Percentiles rank a stretch among this genome's conserved stretches.
Conservation (phyloP, 2,113 vertebrate genomes). For the Dipodomys merriami region DNA sequence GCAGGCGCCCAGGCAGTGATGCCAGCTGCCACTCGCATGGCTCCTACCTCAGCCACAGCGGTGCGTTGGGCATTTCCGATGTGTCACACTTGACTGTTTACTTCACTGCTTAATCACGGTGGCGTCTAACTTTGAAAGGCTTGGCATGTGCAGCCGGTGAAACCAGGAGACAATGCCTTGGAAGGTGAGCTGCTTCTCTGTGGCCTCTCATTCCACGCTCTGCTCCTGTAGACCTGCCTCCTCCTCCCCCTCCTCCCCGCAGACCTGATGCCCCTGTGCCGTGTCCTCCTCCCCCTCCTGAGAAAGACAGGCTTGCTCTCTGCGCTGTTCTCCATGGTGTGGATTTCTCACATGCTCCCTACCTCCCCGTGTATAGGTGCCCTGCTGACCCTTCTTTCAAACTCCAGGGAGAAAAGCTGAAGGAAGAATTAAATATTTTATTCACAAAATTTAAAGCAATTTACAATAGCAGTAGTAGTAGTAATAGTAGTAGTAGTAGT, state of each 20-base stretch:
- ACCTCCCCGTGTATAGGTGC: not conserved
- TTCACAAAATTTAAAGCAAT: not conserved
- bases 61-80: accelerated
- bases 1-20: accelerated
- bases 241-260: accelerated
- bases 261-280: accelerated
- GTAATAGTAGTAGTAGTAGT: too few species aligned
- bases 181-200: accelerated
- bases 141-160: too few species aligned
- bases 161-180: accelerated
- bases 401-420: not conserved
- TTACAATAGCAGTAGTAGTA: not conserved
- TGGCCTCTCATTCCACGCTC: accelerated
- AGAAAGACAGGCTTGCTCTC: not conserved
- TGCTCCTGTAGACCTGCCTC: accelerated
- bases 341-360: not conserved
- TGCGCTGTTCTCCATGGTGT: accelerated
- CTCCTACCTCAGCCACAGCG: not conserved
- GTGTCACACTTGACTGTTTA: too few species aligned
- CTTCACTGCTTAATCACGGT: not conserved
- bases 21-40: accelerated
- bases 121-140: not conserved
- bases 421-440: not conserved
- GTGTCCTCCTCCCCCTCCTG: accelerated
- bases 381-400: not conserved